These are phyloP conservation scores for Drosophila pandora DNA, from an alignment of 1,140 invertebrate genomes.

Conservation along the genomic window DNA sequence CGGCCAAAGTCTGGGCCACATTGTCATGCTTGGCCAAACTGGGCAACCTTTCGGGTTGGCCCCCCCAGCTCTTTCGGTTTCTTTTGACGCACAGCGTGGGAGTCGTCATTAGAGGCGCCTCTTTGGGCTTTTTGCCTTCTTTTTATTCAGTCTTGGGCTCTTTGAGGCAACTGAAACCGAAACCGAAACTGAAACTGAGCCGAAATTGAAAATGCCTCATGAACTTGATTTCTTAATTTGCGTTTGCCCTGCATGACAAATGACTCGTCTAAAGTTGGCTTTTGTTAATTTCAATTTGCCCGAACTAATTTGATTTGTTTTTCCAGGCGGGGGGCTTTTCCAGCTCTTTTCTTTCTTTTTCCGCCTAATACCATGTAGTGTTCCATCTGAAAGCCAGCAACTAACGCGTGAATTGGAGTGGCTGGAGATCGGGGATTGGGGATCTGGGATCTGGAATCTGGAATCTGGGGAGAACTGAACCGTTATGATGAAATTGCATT, in stretches of 20 bases:
- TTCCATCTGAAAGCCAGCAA: no score
- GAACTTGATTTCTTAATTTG: slow-evolving; percentile 79
- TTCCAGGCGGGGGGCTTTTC: neutral
- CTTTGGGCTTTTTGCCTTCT: neutral
- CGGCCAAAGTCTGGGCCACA: slow-evolving; percentile 14
- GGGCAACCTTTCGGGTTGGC: slow-evolving; percentile 52
- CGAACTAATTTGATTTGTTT: slow-evolving; percentile 68
- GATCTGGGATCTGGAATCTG: neutral
- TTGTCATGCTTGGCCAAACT: slow-evolving; percentile 51
- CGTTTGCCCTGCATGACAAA: slow-evolving; percentile 55
- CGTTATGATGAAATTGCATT: slow-evolving; percentile 59
- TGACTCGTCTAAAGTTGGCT: slow-evolving; percentile 50
- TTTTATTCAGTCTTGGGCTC: neutral
- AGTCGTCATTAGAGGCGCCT: slow-evolving; percentile 36
- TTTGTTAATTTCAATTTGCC: slow-evolving; percentile 67
- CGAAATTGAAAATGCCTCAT: slow-evolving; percentile 65
- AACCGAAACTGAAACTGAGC: slow-evolving; percentile 47
- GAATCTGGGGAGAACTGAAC: slow-evolving; percentile 8
- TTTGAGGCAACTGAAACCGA: slow-evolving; percentile 43
- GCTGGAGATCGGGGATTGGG: neutral
- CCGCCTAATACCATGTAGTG: no score
- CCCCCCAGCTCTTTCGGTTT: slow-evolving; percentile 25
- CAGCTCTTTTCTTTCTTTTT: neutral
- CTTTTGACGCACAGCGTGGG: slow-evolving; percentile 69
- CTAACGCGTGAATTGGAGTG: neutral